These are phyloP conservation scores for Ormyrus rosae DNA, from an alignment of 2,888 invertebrate species.

Conservation along the genomic window DNA sequence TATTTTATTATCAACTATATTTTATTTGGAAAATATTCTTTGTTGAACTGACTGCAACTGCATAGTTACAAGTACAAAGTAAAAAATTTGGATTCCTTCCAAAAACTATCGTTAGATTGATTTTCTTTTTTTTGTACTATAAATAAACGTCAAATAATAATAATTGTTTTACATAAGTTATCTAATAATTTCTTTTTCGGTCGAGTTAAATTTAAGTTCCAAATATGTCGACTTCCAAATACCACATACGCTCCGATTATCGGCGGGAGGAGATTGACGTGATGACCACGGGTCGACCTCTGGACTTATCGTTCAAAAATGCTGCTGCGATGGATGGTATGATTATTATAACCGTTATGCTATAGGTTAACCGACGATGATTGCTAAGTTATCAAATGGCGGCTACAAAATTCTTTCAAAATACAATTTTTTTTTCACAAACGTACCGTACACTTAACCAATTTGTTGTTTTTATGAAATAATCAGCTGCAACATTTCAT, in stretches of 20 bases:
- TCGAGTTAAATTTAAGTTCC: constrained; percentile 7
- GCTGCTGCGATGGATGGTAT: constrained; percentile 70
- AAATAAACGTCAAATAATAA: constrained; percentile 40
- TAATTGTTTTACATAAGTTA: constrained; percentile 13
- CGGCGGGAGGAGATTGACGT: constrained; percentile 63
- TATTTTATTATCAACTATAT: too few relatives aligned
- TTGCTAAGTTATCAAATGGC: too few relatives aligned
- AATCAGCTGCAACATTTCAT: background rate
- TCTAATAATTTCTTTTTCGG: constrained; percentile 4
- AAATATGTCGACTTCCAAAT: constrained; percentile 54
- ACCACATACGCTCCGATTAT: constrained; percentile 59
- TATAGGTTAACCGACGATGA: too few relatives aligned
- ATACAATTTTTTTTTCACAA: too few relatives aligned
- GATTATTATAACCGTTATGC: background rate
- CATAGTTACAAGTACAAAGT: constrained; percentile 13
- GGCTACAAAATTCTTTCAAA: too few relatives aligned
- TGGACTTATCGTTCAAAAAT: constrained; percentile 75
- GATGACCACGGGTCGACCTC: constrained; percentile 71
- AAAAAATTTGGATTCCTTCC: constrained; percentile 38
- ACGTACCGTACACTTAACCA: too few relatives aligned
- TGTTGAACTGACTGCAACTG: too few relatives aligned
- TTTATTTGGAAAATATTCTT: too few relatives aligned
- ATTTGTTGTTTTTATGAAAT: background rate
- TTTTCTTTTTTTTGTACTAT: constrained; percentile 43
- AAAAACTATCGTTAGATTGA: constrained; percentile 41